Evolutionary conservation across 2,797 vertebrate species (phyloP).

Genomic region (Rhabdomys pumilio): DNA sequence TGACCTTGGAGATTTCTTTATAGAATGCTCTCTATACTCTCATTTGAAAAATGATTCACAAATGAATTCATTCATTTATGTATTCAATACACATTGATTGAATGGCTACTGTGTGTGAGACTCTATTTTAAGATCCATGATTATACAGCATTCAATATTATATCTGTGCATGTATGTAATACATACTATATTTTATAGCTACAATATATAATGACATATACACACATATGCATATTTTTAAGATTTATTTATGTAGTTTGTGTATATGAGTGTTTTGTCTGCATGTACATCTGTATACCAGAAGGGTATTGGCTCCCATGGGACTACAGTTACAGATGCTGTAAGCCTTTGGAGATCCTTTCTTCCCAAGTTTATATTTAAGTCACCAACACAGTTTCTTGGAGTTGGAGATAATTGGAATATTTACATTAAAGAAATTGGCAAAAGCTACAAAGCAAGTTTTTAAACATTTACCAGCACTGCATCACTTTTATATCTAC

Average conservation of each 20-base stretch:
- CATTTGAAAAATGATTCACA: slow-evolving; percentile 11
- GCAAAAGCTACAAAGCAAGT: background rate
- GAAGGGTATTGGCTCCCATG: background rate
- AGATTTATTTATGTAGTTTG: background rate
- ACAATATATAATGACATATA: background rate
- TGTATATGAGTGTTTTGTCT: background rate
- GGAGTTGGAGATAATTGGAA: background rate
- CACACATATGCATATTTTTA: background rate
- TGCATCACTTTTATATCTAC: slow-evolving; percentile 26
- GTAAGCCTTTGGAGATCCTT: background rate
- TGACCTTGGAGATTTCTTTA: slow-evolving; percentile 35
- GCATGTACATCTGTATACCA: background rate
- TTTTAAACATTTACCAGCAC: slow-evolving; percentile 30
- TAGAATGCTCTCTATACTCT: background rate
- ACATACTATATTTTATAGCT: background rate
- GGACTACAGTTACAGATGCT: background rate
- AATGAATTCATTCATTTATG: slow-evolving; percentile 51
- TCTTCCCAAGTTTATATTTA: background rate
- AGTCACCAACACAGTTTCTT: background rate
- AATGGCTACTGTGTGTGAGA: background rate
- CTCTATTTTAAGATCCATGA: background rate
- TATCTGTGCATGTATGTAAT: background rate
- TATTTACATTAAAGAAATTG: background rate
- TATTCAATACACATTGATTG: background rate
- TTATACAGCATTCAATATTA: background rate